Percentiles rank a stretch among this genome's conserved stretches.
Evolutionary conservation across 1,140 invertebrate species (phyloP).

Genomic region (Caenorhabditis remanei): DNA sequence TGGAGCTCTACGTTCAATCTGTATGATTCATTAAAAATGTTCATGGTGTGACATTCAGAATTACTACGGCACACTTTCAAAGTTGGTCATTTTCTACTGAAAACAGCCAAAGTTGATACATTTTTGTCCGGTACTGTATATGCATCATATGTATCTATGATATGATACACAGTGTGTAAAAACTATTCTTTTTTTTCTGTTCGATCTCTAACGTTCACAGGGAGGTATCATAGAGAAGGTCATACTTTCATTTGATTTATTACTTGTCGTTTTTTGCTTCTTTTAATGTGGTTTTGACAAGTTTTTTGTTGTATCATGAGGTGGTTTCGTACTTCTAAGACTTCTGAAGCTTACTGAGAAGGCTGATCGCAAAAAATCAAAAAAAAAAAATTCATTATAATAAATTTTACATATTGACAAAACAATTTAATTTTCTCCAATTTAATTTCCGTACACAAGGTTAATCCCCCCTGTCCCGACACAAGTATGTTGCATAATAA

Average conservation of each 20-base stretch:
- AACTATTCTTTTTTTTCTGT: background rate
- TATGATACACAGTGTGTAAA: background rate
- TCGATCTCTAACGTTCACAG: background rate
- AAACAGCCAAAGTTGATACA: too few relatives aligned
- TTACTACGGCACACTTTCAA: too few relatives aligned
- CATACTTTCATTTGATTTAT: constrained; percentile 45
- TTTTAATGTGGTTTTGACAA: background rate
- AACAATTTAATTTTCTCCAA: background rate
- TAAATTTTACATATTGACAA: background rate
- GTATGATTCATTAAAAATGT: too few relatives aligned
- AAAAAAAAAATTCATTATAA: background rate
- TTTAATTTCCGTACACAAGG: too few relatives aligned
- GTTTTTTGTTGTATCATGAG: background rate
- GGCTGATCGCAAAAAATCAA: too few relatives aligned
- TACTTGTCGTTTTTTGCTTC: background rate
- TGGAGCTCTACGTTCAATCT: too few relatives aligned
- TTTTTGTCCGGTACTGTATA: too few relatives aligned
- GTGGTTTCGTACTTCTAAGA: background rate
- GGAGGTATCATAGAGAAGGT: constrained; percentile 4
- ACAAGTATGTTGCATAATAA: too few relatives aligned
- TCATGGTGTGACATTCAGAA: too few relatives aligned
- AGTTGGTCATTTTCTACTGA: too few relatives aligned
- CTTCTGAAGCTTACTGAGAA: background rate
- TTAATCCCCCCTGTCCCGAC: too few relatives aligned
- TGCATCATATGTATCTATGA: too few relatives aligned